These are phyloP conservation scores for Gobio occitaniae DNA, from an alignment of 2,797 vertebrate genomes.

Conservation along the genomic window DNA sequence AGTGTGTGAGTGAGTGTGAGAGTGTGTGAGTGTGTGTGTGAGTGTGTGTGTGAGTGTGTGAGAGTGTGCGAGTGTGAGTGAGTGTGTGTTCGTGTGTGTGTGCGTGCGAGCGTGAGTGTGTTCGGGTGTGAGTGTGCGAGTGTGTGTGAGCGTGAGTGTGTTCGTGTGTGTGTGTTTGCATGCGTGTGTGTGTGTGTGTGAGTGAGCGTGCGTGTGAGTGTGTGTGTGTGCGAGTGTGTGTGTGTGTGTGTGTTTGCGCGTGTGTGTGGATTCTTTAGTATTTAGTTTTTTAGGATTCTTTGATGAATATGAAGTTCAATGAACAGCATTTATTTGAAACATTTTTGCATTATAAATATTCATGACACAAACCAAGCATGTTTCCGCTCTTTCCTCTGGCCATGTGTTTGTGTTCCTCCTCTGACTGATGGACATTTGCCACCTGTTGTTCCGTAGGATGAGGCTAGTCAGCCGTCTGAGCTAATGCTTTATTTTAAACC, in stretches of 20 bases:
- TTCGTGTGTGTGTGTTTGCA: neutral
- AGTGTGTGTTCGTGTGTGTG: too few relatives aligned
- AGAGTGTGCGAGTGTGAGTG: too few relatives aligned
- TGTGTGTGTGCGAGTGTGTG: neutral
- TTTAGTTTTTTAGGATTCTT: neutral
- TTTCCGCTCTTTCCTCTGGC: neutral
- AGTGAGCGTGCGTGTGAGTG: neutral
- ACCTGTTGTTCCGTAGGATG: conserved; percentile 63
- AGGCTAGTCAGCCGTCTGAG: conserved; percentile 63
- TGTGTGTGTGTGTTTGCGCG: neutral
- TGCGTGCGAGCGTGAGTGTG: too few relatives aligned
- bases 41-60: too few relatives aligned
- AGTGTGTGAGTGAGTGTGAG: neutral
- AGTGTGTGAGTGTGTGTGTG: too few relatives aligned
- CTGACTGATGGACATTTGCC: conserved; percentile 56
- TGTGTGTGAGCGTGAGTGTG: too few relatives aligned
- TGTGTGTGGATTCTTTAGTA: neutral
- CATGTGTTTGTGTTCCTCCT: neutral
- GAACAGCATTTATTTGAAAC: neutral
- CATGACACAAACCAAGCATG: neutral
- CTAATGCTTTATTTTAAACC: conserved; percentile 65
- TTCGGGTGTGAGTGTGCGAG: too few relatives aligned
- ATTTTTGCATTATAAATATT: neutral
- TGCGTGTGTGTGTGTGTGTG: conserved; percentile 18
- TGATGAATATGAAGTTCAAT: neutral